Percentiles rank a stretch among this genome's conserved stretches.
Evolutionary conservation across 2,113 vertebrate genomes (phyloP).

Genomic region (Electrona antarctica): DNA sequence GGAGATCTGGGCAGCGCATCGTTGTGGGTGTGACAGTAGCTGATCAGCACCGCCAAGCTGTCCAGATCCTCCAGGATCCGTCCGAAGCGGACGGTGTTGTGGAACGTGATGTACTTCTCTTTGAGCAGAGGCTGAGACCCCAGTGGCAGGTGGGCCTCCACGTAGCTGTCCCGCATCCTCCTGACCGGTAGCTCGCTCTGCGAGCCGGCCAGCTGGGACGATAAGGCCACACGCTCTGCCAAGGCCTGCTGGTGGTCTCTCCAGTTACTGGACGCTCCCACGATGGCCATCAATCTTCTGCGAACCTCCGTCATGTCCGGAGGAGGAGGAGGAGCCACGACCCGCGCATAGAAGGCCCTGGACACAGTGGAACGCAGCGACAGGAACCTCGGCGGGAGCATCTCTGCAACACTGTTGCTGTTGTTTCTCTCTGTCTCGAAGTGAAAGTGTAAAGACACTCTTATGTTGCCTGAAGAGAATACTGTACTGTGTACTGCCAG

Average conservation of each 20-base stretch:
- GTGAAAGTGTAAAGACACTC: too few relatives aligned
- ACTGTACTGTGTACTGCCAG: too few relatives aligned
- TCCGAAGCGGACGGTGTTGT: constrained; percentile 95
- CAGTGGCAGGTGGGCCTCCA: constrained; percentile 91
- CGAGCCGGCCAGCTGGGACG: constrained; percentile 80
- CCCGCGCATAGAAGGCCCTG: constrained; percentile 51
- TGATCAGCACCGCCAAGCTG: constrained; percentile 98
- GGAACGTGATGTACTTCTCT: constrained; percentile 93
- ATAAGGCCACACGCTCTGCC: constrained; percentile 86
- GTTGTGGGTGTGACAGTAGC: constrained; percentile 91
- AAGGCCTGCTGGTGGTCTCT: constrained; percentile 92
- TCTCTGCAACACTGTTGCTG: too few relatives aligned
- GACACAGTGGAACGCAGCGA: constrained; percentile 55
- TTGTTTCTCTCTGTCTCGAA: too few relatives aligned
- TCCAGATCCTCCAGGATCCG: constrained; percentile 97
- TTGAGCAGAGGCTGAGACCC: constrained; percentile 90
- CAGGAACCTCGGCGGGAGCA: constrained; percentile 48
- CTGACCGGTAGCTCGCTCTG: constrained; percentile 86
- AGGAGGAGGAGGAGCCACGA: constrained; percentile 12
- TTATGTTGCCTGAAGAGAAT: too few relatives aligned
- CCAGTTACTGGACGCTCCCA: constrained; percentile 94
- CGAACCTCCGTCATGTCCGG: constrained; percentile 82
- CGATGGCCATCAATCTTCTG: constrained; percentile 87
- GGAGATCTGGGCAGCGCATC: constrained; percentile 81
- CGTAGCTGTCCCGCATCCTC: constrained; percentile 91